Base-by-base conservation (phyloP, 2,797 vertebrate species). In the Denticeps clupeoides region DNA sequence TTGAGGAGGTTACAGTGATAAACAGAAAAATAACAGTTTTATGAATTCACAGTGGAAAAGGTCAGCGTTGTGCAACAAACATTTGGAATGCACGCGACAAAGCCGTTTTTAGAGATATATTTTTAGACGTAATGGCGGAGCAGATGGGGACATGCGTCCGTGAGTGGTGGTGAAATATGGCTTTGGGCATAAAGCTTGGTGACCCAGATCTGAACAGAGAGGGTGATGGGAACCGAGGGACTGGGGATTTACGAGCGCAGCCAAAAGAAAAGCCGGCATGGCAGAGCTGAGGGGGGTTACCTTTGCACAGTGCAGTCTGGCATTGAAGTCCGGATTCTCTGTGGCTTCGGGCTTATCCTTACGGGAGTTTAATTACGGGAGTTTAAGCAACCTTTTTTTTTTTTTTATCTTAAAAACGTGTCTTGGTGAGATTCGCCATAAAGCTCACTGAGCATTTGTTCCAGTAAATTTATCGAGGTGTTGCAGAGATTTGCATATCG, bases 31-130 rank as follows among this genome's bases (percentile, higher is more conserved):
- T 41, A 47, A 50, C 33, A 2, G 44, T 59, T 59, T 60, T 52
- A 55, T 50, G 28, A 45, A 58, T 63, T 56, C 27, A 46, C 47
- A 53, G 35, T 57, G 15, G 56, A 44, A 49, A 51, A 32, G 18
- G 24, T 43, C 43, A 56, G 42, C 38, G 24, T 51, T 53, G 29
- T 49, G 43, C 50, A 40, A 48, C 48, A 50, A 49, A 51, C 35
- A 46, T n/a, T n/a, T n/a, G n/a, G n/a, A n/a, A n/a, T n/a, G n/a
- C n/a, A n/a, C n/a, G n/a, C n/a, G n/a, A n/a, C n/a, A n/a, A n/a
- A n/a, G n/a, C n/a, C n/a, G n/a, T n/a, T 56, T 47, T 59, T 64
- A 59, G 67, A 63, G 67, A 22, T 41, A 37, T 52, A 35, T 60
- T 49, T 57, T 56, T 55, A 32, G 43, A 57, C 53, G 38, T 47